Evolutionary conservation across 2,888 invertebrate species (phyloP).

Genomic region (Dryobotodes eremita): DNA sequence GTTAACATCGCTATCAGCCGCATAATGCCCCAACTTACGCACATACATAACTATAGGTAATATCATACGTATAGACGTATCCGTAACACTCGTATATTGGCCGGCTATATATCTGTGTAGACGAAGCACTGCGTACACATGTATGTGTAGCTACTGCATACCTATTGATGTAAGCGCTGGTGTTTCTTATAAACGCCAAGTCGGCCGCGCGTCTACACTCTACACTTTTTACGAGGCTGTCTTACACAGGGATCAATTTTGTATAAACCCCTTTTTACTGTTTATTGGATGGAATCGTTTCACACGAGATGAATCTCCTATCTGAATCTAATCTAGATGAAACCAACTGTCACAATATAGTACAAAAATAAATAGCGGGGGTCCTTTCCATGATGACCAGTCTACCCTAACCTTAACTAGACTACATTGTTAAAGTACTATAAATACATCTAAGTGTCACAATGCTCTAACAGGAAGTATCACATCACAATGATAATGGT

Average conservation of each 20-base stretch:
- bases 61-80: constrained; percentile 66
- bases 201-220: constrained; percentile 58
- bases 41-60: constrained; percentile 68
- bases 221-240: constrained; percentile 66
- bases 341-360: constrained; percentile 1
- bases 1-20: constrained; percentile 90
- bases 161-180: constrained; percentile 62
- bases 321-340: constrained; percentile 15
- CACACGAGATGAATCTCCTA: constrained; percentile 13
- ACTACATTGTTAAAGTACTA: constrained; percentile 45
- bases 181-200: constrained; percentile 71
- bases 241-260: constrained; percentile 42
- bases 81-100: constrained; percentile 70
- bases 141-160: constrained; percentile 47
- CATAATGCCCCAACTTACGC: constrained; percentile 85
- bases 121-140: constrained; percentile 37
- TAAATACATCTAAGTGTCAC: constrained; percentile 51
- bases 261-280: constrained; percentile 43
- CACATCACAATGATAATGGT: constrained; percentile 57
- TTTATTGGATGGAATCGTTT: constrained; percentile 39
- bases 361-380: constrained; percentile 6
- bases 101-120: constrained; percentile 47
- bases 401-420: constrained; percentile 36
- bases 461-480: constrained; percentile 55
- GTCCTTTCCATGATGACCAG: constrained; percentile 14